These are phyloP conservation scores for Streblospio benedicti DNA, from an alignment of 1,140 invertebrate species.

Conservation along the genomic window DNA sequence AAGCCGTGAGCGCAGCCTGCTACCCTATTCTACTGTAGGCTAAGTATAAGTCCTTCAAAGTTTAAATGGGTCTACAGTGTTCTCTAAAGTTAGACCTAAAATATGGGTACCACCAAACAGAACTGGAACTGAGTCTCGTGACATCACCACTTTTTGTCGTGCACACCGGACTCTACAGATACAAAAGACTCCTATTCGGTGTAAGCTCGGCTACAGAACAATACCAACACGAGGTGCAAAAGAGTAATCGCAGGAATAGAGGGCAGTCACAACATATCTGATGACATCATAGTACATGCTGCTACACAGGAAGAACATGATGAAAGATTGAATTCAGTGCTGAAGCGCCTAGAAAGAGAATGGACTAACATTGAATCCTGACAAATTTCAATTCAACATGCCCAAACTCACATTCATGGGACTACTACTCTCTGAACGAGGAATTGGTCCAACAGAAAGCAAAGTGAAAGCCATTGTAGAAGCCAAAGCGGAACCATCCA, in stretches of 20 bases:
- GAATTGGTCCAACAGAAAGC: not conserved
- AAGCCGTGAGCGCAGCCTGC: too few species aligned
- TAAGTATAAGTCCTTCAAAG: slow-evolving; percentile 6
- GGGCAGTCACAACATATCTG: not conserved
- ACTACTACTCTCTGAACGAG: not conserved
- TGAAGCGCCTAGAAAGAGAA: not conserved
- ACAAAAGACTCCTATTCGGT: slow-evolving; percentile 21
- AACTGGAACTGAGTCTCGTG: slow-evolving; percentile 14
- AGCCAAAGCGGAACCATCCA: slow-evolving; percentile 5
- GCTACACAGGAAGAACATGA: not conserved
- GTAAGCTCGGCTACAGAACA: slow-evolving; percentile 16
- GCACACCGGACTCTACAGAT: slow-evolving; percentile 16
- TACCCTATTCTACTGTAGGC: too few species aligned
- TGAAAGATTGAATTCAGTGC: not conserved
- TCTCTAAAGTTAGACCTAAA: slow-evolving; percentile 21
- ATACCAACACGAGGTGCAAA: too few species aligned
- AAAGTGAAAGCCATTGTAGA: not conserved
- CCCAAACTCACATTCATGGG: not conserved
- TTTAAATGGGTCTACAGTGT: slow-evolving; percentile 5
- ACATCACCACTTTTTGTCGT: slow-evolving; percentile 11
- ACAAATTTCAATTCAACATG: not conserved
- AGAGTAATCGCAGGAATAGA: not conserved
- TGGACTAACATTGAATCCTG: slow-evolving; percentile 1
- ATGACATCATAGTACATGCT: not conserved
- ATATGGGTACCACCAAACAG: slow-evolving; percentile 21